Percentiles rank a stretch among this genome's conserved stretches.
These are phyloP conservation scores for Myocastor coypus DNA, from an alignment of 2,113 vertebrate genomes.

Conservation along the genomic window DNA sequence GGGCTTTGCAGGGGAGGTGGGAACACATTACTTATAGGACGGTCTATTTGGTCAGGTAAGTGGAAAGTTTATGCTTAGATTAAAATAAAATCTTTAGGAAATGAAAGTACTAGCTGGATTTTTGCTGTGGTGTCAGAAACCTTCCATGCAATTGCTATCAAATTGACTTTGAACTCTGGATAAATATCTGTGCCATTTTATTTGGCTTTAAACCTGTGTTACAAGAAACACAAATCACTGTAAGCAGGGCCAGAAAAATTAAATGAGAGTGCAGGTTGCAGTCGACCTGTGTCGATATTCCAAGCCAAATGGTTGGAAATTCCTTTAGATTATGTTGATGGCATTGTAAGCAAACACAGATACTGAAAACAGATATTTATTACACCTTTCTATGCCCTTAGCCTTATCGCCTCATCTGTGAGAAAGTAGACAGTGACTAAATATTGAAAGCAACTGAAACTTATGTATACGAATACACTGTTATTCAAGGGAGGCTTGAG, in stretches of 20 bases:
- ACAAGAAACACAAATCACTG: conserved; percentile 53
- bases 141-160: conserved; percentile 42
- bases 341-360: conserved; percentile 53
- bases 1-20: not conserved
- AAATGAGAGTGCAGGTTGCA: conserved; percentile 59
- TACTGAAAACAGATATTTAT: conserved; percentile 50
- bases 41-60: conserved; percentile 42
- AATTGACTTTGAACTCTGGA: conserved; percentile 64
- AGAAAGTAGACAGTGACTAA: not conserved
- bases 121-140: conserved; percentile 64
- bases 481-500: not conserved
- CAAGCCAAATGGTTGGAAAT: conserved; percentile 51
- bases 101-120: conserved; percentile 36
- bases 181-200: conserved; percentile 69
- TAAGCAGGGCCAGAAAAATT: conserved; percentile 53
- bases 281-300: not conserved
- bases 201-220: conserved; percentile 71
- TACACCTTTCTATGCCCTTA: not conserved
- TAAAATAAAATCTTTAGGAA: conserved; percentile 65
- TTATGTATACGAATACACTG: not conserved
- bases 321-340: not conserved
- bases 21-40: not conserved
- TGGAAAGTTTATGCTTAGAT: conserved; percentile 52
- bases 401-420: conserved; percentile 13
- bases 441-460: not conserved